Percentiles rank a stretch among this genome's conserved stretches.
Evolutionary conservation across 2,113 vertebrate species (phyloP).

Genomic region (Silurus meridionalis): DNA sequence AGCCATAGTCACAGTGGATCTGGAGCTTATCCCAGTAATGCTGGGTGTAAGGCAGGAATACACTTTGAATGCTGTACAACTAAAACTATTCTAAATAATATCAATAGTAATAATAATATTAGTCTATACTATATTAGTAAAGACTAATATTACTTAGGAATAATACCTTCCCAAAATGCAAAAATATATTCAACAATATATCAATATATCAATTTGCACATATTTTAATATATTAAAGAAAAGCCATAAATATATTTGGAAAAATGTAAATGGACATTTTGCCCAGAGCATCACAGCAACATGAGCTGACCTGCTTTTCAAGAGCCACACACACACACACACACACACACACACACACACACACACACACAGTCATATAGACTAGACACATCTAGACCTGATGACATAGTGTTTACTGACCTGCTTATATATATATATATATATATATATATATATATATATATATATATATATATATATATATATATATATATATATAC

Average conservation of each 20-base stretch:
- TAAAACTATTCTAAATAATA: not conserved
- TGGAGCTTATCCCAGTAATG: not conserved
- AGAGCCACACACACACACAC: constrained; percentile 17
- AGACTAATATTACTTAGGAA: not conserved
- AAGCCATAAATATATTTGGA: not conserved
- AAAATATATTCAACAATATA: too few relatives aligned
- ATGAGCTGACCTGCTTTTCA: constrained; percentile 20
- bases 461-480: too few relatives aligned
- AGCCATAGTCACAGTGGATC: not conserved
- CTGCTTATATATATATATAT: too few relatives aligned
- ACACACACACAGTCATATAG: constrained; percentile 21
- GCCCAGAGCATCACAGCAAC: not conserved
- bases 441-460: too few relatives aligned
- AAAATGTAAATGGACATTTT: not conserved
- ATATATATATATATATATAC: too few relatives aligned
- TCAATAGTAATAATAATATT: too few relatives aligned
- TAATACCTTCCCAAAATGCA: not conserved
- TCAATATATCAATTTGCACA: too few relatives aligned
- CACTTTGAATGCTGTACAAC: not conserved
- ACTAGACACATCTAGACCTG: not conserved
- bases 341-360: constrained; percentile 30
- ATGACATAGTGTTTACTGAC: constrained; percentile 11
- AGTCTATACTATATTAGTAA: too few relatives aligned
- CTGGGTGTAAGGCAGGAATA: not conserved
- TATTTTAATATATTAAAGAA: too few relatives aligned